Evolutionary conservation across 1,140 invertebrate species (phyloP), one percentile per base, ranked within the genome.

Genomic region (Bombus vancouverensis): DNA sequence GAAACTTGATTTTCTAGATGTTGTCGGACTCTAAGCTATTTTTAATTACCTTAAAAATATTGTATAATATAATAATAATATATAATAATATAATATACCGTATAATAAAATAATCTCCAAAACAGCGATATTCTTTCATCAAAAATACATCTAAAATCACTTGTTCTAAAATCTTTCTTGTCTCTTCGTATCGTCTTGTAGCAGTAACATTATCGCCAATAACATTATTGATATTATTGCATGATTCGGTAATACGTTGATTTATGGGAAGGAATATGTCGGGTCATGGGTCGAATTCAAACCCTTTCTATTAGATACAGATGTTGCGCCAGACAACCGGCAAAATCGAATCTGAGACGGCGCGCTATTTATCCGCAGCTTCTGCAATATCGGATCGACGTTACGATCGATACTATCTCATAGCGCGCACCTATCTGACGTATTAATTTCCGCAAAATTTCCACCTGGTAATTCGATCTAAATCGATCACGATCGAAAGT

Each of bases 381-480:
- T 65, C 83, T 62, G 83, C 83, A 73, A 85, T 72, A 81, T 47
- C 70, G 44, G 53, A 81, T 78, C 57, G 77, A n/a, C 22, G 42
- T 85, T 81, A 81, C 83, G 39, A 22, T 66, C 32, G 44, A 66
- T 57, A 47, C 68, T 44, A 62, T 66, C 83, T 65, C 81, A 53
- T 73, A 66, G n/a, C 32, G 12, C 59, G 44, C 44, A 22, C 15
- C 32, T 47, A 53, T 66, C 78, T 66, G 78, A 62, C 78, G 83
- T 85, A 85, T 85, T 81, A 74, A 85, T 85, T 85, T 81, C 70
- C 78, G 78, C n/a, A 32, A 78, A 73, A 85, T 62, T 85, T 85
- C 68, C 83, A 73, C 32, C 34, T 8, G 15, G 82, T 81, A 85
- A 85, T 85, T 66, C 34, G 83, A 85, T 85, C 83, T 34, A 59